Evolutionary conservation across 2,113 vertebrate genomes (phyloP).

Genomic region (Gavialis gangeticus): DNA sequence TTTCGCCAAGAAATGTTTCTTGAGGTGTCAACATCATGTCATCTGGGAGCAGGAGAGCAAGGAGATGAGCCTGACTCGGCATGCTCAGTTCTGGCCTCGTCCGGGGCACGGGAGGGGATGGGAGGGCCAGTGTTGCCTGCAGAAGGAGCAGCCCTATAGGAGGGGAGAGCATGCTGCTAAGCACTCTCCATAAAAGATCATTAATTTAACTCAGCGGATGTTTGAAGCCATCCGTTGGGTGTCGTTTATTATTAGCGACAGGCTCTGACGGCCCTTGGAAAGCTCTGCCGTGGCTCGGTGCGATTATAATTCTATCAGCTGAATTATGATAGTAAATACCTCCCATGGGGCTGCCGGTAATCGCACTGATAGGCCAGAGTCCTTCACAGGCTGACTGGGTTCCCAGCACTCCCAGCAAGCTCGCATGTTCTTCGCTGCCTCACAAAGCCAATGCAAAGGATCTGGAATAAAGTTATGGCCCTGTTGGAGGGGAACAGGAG

Average conservation of each 20-base stretch:
- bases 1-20: not conserved
- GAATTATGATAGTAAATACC: not conserved
- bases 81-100: not conserved
- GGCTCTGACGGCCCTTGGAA: not conserved
- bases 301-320: not conserved
- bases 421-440: rapidly evolving
- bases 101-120: not conserved
- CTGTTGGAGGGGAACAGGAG: rapidly evolving
- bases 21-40: not conserved
- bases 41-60: not conserved
- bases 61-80: not conserved
- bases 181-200: not conserved
- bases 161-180: not conserved
- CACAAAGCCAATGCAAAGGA: not conserved
- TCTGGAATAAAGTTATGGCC: not conserved
- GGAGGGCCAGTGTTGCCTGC: not conserved
- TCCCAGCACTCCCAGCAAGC: not conserved
- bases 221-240: rapidly evolving
- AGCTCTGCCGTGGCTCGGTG: rapidly evolving
- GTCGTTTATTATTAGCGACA: rapidly evolving
- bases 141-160: not conserved
- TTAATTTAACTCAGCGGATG: not conserved
- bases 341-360: rapidly evolving
- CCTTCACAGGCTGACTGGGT: not conserved
- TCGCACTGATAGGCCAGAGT: rapidly evolving